A percentile compares a stretch with the other conserved stretches of the same genome.
Evolutionary conservation across 2,113 vertebrate genomes (phyloP).

Genomic region (Tachuris rubrigastra): DNA sequence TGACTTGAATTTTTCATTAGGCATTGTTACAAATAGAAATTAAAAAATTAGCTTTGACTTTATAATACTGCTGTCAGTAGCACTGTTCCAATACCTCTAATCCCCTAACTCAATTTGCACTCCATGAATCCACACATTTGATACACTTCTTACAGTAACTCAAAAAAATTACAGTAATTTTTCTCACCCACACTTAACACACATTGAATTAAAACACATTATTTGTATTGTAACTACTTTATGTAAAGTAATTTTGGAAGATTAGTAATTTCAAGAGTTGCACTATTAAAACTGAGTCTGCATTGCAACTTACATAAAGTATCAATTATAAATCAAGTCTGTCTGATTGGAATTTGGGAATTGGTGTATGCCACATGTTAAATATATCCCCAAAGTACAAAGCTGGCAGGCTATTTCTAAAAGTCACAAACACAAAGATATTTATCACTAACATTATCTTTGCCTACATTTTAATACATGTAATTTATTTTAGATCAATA

Average conservation of each 20-base stretch:
- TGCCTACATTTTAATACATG: not conserved
- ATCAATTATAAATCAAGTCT: not conserved
- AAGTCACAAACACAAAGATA: not conserved
- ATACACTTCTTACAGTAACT: not conserved
- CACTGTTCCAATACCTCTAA: not conserved
- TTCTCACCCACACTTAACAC: not conserved
- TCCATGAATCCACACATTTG: not conserved
- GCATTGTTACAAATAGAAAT: not conserved
- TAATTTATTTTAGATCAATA: not conserved
- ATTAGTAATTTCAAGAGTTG: not conserved
- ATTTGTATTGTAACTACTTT: not conserved
- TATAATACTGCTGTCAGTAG: not conserved
- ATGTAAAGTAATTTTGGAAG: not conserved
- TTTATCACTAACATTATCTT: not conserved
- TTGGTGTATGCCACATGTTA: not conserved
- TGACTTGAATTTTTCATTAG: not conserved
- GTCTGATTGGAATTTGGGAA: not conserved
- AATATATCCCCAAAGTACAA: not conserved
- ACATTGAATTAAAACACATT: not conserved
- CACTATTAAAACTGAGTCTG: not conserved
- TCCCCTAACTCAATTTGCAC: not conserved
- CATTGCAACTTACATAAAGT: not conserved
- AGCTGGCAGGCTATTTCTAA: not conserved
- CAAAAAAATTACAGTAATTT: not conserved
- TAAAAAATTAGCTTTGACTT: slow-evolving; percentile 2